These are phyloP conservation scores for Puma concolor DNA, from an alignment of 2,113 vertebrate genomes.

Conservation along the genomic window DNA sequence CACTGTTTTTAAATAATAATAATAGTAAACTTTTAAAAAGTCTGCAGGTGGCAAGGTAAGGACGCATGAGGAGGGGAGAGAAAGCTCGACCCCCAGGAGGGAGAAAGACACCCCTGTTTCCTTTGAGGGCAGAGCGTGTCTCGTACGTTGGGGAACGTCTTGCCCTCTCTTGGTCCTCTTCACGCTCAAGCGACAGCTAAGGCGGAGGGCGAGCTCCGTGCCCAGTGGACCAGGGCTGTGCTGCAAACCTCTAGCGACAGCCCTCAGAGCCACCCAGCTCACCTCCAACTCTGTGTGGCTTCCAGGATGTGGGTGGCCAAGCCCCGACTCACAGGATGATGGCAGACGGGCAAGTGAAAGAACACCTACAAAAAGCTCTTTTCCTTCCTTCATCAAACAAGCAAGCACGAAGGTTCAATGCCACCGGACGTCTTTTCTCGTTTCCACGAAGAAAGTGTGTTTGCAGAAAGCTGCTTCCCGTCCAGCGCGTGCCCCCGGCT, in stretches of 20 bases:
- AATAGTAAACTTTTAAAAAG: background rate
- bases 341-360: background rate
- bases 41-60: background rate
- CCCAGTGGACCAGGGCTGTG: background rate
- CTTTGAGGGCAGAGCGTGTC: background rate
- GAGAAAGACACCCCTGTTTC: background rate
- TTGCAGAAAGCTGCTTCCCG: background rate
- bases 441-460: background rate
- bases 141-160: fast-evolving
- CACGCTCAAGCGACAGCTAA: background rate
- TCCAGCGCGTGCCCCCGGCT: fast-evolving
- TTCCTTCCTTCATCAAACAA: background rate
- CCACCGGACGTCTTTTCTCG: background rate
- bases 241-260: background rate
- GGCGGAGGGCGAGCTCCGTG: background rate
- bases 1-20: background rate
- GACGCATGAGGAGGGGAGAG: background rate
- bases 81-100: background rate
- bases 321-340: too few species aligned
- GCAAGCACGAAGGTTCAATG: background rate
- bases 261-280: background rate
- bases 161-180: background rate
- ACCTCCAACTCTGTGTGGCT: background rate
- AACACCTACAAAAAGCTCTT: background rate
- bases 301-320: background rate